These are phyloP conservation scores for Myripristis murdjan DNA, from an alignment of 2,797 vertebrate genomes.

Conservation along the genomic window DNA sequence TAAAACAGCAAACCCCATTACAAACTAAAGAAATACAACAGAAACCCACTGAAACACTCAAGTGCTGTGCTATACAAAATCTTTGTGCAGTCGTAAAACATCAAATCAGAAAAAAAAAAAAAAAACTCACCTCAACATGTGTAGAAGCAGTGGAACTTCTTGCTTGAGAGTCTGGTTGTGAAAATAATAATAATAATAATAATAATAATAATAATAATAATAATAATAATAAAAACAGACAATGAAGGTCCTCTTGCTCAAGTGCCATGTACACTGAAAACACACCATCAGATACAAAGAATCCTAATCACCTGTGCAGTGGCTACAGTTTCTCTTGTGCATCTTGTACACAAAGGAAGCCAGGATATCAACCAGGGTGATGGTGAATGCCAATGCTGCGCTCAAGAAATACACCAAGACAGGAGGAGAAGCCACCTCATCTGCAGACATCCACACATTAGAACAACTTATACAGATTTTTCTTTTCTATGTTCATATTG, in stretches of 20 bases:
- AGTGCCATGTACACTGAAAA: background rate
- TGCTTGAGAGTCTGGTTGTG: too few relatives aligned
- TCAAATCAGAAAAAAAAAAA: background rate
- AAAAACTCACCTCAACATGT: slow-evolving; percentile 22
- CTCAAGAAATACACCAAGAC: too few relatives aligned
- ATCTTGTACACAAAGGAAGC: background rate
- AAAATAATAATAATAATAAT: slow-evolving; percentile 15
- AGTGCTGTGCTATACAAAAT: too few relatives aligned
- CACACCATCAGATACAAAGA: too few relatives aligned
- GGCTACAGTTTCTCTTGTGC: background rate
- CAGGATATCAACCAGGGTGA: slow-evolving; percentile 28
- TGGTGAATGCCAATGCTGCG: too few relatives aligned
- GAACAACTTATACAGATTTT: background rate
- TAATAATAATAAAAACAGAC: too few relatives aligned
- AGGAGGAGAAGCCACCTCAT: too few relatives aligned
- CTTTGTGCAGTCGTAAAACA: background rate
- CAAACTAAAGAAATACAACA: too few relatives aligned
- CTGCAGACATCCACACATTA: background rate
- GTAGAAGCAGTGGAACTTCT: background rate
- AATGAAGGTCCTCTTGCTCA: background rate
- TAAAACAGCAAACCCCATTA: background rate
- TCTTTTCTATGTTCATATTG: background rate
- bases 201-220: accelerated
- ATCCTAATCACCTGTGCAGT: background rate
- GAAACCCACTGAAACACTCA: too few relatives aligned